A percentile compares a stretch with the other conserved stretches of the same genome.
Conservation (phyloP, 2,888 invertebrate species). For the Crocallis elinguaria region DNA sequence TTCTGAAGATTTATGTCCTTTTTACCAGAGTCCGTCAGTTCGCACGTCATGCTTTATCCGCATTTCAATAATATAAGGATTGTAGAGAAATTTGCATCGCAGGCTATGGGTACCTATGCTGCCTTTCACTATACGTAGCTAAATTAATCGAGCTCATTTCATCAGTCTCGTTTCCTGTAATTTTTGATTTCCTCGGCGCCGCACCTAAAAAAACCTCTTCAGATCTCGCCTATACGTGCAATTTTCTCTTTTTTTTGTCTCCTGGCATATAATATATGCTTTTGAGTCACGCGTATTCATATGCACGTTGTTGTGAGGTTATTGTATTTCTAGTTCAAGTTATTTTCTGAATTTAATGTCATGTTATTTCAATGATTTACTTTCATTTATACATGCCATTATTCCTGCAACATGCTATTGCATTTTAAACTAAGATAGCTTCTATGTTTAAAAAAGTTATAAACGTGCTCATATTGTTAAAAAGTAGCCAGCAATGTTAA, state of each 20-base stretch:
- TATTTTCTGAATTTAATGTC: no score
- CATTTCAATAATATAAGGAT: conserved; percentile 42
- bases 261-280: no score
- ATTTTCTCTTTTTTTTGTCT: no score
- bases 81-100: background rate
- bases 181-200: conserved; percentile 44
- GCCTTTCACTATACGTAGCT: background rate
- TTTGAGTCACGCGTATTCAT: no score
- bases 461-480: background rate
- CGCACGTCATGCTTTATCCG: conserved; percentile 49
- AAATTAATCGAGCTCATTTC: background rate
- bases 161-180: conserved; percentile 24
- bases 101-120: background rate
- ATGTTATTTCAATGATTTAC: no score
- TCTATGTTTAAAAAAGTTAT: background rate
- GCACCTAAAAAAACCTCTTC: conserved; percentile 20
- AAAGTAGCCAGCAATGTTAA: conserved; percentile 1
- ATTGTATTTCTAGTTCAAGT: no score
- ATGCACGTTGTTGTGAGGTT: no score
- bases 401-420: no score
- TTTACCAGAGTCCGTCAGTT: conserved; percentile 39
- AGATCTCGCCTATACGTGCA: background rate
- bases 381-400: no score
- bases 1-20: conserved; percentile 44
- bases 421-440: background rate